A percentile compares a stretch with the other conserved stretches of the same genome.
phyloP scores from a whole-genome alignment of 2,888 invertebrate genomes.

The Craniophora ligustri region DNA sequence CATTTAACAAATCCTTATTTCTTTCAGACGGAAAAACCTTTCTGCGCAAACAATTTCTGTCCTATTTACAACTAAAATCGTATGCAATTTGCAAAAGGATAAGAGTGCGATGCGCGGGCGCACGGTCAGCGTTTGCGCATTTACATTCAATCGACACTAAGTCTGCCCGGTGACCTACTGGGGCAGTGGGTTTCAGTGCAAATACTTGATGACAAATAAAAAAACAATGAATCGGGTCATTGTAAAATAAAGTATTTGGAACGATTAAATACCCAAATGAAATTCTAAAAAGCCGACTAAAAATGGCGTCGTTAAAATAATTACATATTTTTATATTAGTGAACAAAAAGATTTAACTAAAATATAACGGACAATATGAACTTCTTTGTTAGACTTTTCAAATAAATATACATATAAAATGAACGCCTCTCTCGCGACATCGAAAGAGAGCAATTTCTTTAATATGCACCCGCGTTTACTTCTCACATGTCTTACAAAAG shows the following conservation, averaged over 20 bases:
- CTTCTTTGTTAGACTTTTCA: no score
- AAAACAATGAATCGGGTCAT: not conserved
- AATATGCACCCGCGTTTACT: not conserved
- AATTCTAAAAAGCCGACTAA: no score
- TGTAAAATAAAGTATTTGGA: no score
- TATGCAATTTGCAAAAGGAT: slow-evolving; percentile 65
- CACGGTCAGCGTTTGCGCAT: slow-evolving; percentile 71
- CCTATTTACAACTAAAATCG: slow-evolving; percentile 12
- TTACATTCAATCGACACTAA: slow-evolving; percentile 80
- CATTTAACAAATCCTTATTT: not conserved
- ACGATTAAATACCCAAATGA: no score
- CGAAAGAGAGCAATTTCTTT: not conserved
- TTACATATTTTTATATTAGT: no score
- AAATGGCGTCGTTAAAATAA: no score
- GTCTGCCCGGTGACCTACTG: slow-evolving; percentile 75
- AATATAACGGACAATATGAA: no score
- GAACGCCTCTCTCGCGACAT: not conserved
- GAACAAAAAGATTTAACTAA: no score
- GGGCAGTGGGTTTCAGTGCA: slow-evolving; percentile 51
- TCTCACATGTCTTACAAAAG: not conserved
- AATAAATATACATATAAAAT: no score
- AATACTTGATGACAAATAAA: slow-evolving; percentile 20
- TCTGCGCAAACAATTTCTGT: slow-evolving; percentile 7
- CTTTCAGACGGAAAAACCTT: not conserved
- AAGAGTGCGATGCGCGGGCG: slow-evolving; percentile 59